Percentiles rank a stretch among this genome's conserved stretches.
phyloP scores from a whole-genome alignment of 2,888 invertebrate genomes.

The Chrysolina americana region DNA sequence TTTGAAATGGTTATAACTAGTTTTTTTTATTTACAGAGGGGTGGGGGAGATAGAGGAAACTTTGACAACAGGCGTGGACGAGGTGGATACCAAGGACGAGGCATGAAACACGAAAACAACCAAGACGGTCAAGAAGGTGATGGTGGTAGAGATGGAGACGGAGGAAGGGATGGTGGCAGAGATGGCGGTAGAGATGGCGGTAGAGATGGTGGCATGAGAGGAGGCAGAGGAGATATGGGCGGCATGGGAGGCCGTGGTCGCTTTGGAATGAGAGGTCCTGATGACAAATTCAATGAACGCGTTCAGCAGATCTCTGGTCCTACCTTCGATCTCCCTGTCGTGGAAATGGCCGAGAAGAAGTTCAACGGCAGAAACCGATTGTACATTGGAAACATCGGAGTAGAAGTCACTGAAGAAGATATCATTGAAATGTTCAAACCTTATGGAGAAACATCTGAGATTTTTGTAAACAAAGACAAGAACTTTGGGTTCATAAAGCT shows the following conservation, averaged over 20 bases:
- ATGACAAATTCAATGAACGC: slow-evolving; percentile 59
- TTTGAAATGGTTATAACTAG: too few species aligned
- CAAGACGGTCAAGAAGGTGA: slow-evolving; percentile 24
- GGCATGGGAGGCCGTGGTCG: slow-evolving; percentile 55
- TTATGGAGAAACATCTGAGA: slow-evolving; percentile 92
- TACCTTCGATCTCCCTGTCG: slow-evolving; percentile 82
- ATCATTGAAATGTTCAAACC: slow-evolving; percentile 87
- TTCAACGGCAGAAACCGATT: slow-evolving; percentile 94
- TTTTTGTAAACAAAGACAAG: slow-evolving; percentile 94
- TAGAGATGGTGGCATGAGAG: slow-evolving; percentile 23
- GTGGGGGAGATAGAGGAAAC: slow-evolving; percentile 30
- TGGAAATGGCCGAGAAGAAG: slow-evolving; percentile 85
- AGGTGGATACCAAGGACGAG: slow-evolving; percentile 27
- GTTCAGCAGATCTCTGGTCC: slow-evolving; percentile 74
- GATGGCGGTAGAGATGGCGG: slow-evolving; percentile 24
- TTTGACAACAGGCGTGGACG: slow-evolving; percentile 35
- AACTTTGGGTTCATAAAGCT: slow-evolving; percentile 97
- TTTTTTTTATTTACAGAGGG: not conserved
- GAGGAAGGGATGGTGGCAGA: slow-evolving; percentile 23
- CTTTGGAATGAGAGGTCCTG: slow-evolving; percentile 47
- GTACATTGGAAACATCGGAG: slow-evolving; percentile 91
- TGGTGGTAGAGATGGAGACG: slow-evolving; percentile 9
- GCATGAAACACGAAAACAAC: slow-evolving; percentile 17
- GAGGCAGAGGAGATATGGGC: not conserved
- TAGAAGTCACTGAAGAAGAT: slow-evolving; percentile 91